These are phyloP conservation scores for Neuroscelio doddi DNA, from an alignment of 2,888 invertebrate species.

Conservation along the genomic window DNA sequence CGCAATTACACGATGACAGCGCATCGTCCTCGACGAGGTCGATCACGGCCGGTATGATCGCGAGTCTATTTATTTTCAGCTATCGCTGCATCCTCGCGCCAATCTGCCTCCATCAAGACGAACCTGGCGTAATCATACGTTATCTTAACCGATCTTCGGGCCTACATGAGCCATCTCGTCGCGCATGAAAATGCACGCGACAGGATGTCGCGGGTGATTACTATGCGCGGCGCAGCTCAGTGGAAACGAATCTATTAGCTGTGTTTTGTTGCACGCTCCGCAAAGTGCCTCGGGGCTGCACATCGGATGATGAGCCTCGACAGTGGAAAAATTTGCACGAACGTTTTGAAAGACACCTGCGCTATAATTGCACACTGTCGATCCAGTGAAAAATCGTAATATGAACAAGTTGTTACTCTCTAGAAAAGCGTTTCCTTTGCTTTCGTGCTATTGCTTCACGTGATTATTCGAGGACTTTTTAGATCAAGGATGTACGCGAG, in stretches of 20 bases:
- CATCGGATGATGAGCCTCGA: not conserved
- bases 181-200: slow-evolving; percentile 40
- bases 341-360: slow-evolving; percentile 31
- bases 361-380: slow-evolving; percentile 15
- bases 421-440: not conserved
- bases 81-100: slow-evolving; percentile 18
- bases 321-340: slow-evolving; percentile 20
- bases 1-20: slow-evolving; percentile 66
- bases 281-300: not conserved
- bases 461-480: too few species aligned
- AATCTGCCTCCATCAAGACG: slow-evolving; percentile 20
- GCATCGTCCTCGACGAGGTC: slow-evolving; percentile 49
- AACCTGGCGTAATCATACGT: slow-evolving; percentile 23
- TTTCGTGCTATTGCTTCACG: too few species aligned
- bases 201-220: slow-evolving; percentile 35
- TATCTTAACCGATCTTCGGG: slow-evolving; percentile 21
- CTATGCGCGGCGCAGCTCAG: slow-evolving; percentile 20
- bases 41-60: slow-evolving; percentile 28
- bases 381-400: slow-evolving; percentile 14
- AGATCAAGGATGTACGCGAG: too few species aligned
- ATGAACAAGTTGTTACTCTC: slow-evolving; percentile 9
- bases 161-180: slow-evolving; percentile 21
- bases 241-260: slow-evolving; percentile 38
- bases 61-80: slow-evolving; percentile 36
- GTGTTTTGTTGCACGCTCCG: slow-evolving; percentile 23